Conservation (phyloP, 2,113 vertebrate genomes). For the mouse (Mus musculus) region GRCm39 chr11:4396001-4396500, state of each 20-base stretch:
- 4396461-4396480: slow-evolving; percentile 18
- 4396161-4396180: not conserved
- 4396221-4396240: not conserved
- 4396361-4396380: not conserved
- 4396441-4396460: not conserved
- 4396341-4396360: no score
- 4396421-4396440: slow-evolving; percentile 35
- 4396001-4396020: not conserved
- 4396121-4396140: not conserved
- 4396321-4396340: not conserved
- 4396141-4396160: not conserved
- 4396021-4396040: no score
- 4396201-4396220: not conserved
- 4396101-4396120: not conserved
- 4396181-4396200: not conserved
- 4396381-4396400: slow-evolving; percentile 49
- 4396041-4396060: not conserved
- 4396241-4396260: slow-evolving; percentile 30
- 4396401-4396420: slow-evolving; percentile 63
- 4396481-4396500: slow-evolving; percentile 36
- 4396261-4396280: slow-evolving; percentile 17
- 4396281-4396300: slow-evolving; percentile 33
- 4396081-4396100: not conserved
- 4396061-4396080: not conserved
- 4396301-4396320: not conserved